Percentiles rank a stretch among this genome's conserved stretches.
Evolutionary conservation across 2,888 invertebrate species (phyloP).

Genomic region (Poecilobothrus nobilitatus): DNA sequence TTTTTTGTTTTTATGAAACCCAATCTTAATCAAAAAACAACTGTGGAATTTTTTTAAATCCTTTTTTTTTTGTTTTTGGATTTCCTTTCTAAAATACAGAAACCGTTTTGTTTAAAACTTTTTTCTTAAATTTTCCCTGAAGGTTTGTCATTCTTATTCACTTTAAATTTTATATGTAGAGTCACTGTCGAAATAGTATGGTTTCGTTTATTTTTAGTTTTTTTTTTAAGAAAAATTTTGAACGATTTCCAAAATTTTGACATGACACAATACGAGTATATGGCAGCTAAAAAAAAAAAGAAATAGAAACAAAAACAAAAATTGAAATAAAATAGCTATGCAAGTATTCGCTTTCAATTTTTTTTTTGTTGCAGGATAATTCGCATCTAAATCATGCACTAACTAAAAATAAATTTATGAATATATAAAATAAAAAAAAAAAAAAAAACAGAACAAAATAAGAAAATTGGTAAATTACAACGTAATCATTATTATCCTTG

Average conservation of each 20-base stretch:
- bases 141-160: slow-evolving; percentile 5
- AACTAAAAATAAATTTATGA: too few species aligned
- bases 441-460: too few species aligned
- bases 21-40: neutral
- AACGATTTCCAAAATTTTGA: neutral
- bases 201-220: neutral
- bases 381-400: too few species aligned
- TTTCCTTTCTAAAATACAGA: neutral
- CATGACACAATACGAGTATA: neutral
- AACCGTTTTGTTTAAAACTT: neutral
- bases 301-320: too few species aligned
- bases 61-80: neutral
- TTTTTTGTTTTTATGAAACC: neutral
- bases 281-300: neutral
- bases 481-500: too few species aligned
- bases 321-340: too few species aligned
- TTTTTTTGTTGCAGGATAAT: too few species aligned
- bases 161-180: neutral
- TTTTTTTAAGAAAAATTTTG: neutral
- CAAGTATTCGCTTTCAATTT: too few species aligned
- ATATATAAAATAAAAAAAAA: too few species aligned
- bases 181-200: neutral
- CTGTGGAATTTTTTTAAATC: neutral
- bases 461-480: too few species aligned
- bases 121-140: neutral